Evolutionary conservation across 2,113 vertebrate genomes (phyloP), one percentile per base, ranked within the genome.

Genomic region (Xenus cinereus): DNA sequence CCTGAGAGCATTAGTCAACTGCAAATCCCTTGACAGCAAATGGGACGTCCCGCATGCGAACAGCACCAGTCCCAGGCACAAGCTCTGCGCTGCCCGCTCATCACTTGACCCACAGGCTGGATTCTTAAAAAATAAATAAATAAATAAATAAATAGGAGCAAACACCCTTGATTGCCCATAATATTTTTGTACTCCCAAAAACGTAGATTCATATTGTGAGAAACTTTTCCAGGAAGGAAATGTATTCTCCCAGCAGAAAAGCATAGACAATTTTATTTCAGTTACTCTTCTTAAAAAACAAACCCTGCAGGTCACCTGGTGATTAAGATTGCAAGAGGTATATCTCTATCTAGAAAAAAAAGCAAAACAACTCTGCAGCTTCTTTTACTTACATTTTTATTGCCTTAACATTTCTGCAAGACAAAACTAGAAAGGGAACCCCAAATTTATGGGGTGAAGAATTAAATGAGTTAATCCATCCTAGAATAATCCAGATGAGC

Each of bases 391-490:
- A 14, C 14, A 32, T 4, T 87, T 94, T 72, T 62, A 85, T 56
- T 78, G 12, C 80, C 7, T 75, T 46, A 51, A 27, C 39, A 39
- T 84, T 82, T 89, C 81, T 91, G 27, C 24, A 35, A 78, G 60
- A 32, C 18, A 68, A 60, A 95, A 63, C 56, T 41, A 53, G 66
- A 91, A 69, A 64, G 48, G 10, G 43, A 94, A n/a, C 17, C 56
- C 62, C 39, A 69, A 76, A 89, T 91, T 91, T 73, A 85, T 82
- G 53, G 69, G 53, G 69, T 84, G 71, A 72, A 69, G 69, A 68
- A 93, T 53, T 93, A 45, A 78, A 87, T 64, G 76, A 87, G 39
- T 74, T 93, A 84, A 89, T 89, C 33, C 48, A 32, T 12, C 88
- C 69, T 48, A 84, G 69, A 87, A 89, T 16, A 23, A 53, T 89